phyloP scores from a whole-genome alignment of 2,888 invertebrate genomes.

The Drosophila cracens region DNA sequence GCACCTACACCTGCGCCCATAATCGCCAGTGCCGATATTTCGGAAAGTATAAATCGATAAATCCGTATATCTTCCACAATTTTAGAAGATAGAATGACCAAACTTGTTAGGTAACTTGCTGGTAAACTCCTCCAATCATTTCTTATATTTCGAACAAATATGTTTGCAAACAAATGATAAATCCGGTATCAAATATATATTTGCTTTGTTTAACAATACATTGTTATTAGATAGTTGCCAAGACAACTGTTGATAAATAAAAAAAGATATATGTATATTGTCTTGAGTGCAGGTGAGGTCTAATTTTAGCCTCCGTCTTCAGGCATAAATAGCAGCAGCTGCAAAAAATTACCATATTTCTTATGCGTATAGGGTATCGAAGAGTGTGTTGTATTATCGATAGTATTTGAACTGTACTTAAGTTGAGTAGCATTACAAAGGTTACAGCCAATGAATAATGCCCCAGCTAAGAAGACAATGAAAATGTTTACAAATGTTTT shows the following conservation, averaged over 20 bases:
- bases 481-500: conserved; percentile 61
- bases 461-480: conserved; percentile 52
- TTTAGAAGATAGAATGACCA: no score
- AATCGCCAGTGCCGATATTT: no score
- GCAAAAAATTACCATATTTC: neutral
- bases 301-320: neutral
- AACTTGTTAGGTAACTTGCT: no score
- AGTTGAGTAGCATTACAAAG: conserved; percentile 40
- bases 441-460: conserved; percentile 53
- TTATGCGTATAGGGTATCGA: neutral
- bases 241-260: neutral
- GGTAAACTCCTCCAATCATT: neutral
- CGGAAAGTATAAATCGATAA: no score
- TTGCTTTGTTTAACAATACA: neutral
- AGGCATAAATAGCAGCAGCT: neutral
- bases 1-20: no score
- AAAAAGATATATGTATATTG: neutral
- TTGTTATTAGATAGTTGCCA: neutral
- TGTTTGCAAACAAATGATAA: neutral
- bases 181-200: neutral
- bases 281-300: neutral
- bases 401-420: conserved; percentile 24
- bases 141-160: neutral
- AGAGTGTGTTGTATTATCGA: conserved; percentile 1
- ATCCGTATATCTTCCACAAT: no score